Percentiles rank a stretch among this genome's conserved stretches.
Conservation (phyloP, 2,113 vertebrate genomes). For the Eira barbara region DNA sequence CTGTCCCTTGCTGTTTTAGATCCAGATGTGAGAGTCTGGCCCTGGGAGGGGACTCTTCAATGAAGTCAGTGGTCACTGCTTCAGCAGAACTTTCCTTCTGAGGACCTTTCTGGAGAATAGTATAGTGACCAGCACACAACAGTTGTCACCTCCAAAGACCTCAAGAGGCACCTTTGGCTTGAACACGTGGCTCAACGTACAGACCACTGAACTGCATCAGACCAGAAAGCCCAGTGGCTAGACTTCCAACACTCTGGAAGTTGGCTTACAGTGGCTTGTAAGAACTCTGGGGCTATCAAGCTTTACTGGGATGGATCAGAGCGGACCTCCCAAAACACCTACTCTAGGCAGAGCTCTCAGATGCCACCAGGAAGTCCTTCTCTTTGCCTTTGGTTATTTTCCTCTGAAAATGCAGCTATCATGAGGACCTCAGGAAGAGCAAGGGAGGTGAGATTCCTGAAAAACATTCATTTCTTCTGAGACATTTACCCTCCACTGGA, state of each 20-base stretch:
- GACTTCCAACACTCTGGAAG: not conserved
- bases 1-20: slow-evolving; percentile 56
- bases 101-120: not conserved
- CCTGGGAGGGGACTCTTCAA: slow-evolving; percentile 42
- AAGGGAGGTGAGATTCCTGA: not conserved
- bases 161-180: not conserved
- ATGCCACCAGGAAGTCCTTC: not conserved
- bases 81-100: not conserved
- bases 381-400: not conserved
- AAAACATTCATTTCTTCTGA: not conserved
- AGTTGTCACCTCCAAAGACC: not conserved
- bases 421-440: not conserved
- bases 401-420: not conserved
- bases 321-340: not conserved
- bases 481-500: not conserved
- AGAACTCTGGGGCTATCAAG: not conserved
- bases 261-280: not conserved
- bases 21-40: slow-evolving; percentile 45
- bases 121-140: not conserved
- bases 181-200: not conserved
- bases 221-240: not conserved
- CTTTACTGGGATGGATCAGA: not conserved
- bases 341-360: not conserved
- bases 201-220: not conserved
- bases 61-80: not conserved